A percentile compares a stretch with the other conserved stretches of the same genome.
Conservation (phyloP, 2,113 vertebrate species). For the Neogale vison region DNA sequence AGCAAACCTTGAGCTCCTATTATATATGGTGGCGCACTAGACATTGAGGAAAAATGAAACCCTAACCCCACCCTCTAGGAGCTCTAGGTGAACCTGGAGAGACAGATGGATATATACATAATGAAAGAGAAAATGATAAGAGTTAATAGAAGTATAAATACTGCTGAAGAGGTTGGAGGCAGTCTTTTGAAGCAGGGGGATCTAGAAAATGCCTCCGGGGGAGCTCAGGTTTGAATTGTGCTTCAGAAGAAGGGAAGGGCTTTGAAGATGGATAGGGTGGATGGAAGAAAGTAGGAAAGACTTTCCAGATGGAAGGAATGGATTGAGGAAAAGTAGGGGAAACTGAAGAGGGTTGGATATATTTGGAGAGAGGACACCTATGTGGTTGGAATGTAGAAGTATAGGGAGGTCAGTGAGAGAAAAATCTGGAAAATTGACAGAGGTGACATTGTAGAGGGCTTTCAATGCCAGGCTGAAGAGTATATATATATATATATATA, state of each 20-base stretch:
- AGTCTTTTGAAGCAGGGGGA: not conserved
- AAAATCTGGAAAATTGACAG: not conserved
- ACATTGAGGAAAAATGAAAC: not conserved
- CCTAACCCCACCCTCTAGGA: not conserved
- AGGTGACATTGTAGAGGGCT: not conserved
- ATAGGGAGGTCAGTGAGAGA: not conserved
- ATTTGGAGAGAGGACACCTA: not conserved
- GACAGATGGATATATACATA: not conserved
- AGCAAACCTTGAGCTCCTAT: not conserved
- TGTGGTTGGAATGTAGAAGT: not conserved
- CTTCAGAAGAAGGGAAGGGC: not conserved
- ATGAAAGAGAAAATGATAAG: not conserved
- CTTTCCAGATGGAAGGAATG: not conserved
- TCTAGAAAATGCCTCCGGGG: not conserved
- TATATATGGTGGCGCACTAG: not conserved
- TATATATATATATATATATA: not conserved
- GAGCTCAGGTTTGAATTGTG: constrained; percentile 3
- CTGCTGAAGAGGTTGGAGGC: not conserved
- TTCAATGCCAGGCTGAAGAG: not conserved
- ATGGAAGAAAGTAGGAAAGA: not conserved
- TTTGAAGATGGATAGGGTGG: not conserved
- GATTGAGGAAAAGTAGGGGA: not conserved
- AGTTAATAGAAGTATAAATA: not conserved
- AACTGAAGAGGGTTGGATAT: not conserved
- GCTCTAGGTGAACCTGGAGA: not conserved